These are phyloP conservation scores for Hemitrygon akajei DNA, from an alignment of 2,797 vertebrate species.

Conservation along the genomic window DNA sequence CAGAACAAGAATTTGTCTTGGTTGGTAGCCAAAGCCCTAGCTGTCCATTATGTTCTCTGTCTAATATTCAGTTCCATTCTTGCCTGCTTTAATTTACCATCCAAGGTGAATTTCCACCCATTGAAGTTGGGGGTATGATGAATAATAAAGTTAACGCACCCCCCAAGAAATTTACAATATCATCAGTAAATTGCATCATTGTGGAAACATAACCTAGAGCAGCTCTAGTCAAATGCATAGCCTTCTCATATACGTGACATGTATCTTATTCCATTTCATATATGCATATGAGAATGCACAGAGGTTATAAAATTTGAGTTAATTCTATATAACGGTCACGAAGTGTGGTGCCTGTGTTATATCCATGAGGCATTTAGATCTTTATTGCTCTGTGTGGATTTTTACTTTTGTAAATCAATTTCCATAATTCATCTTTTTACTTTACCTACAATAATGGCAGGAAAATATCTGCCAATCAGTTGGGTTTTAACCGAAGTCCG, in stretches of 20 bases:
- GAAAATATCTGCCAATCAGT: not conserved
- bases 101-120: not conserved
- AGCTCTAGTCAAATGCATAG: not conserved
- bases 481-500: not conserved
- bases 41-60: not conserved
- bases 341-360: not conserved
- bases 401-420: not conserved
- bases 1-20: not conserved
- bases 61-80: not conserved
- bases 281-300: not conserved
- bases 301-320: not conserved
- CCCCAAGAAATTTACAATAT: not conserved
- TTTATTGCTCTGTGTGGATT: not conserved
- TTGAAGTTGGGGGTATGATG: not conserved
- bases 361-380: not conserved
- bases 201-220: not conserved
- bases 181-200: not conserved
- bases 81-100: not conserved
- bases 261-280: not conserved
- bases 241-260: not conserved
- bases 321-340: not conserved
- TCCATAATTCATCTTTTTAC: not conserved
- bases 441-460: not conserved
- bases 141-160: not conserved
- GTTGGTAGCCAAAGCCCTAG: not conserved